These are phyloP conservation scores for Noctua fimbriata DNA, from an alignment of 2,888 invertebrate genomes.

Conservation along the genomic window DNA sequence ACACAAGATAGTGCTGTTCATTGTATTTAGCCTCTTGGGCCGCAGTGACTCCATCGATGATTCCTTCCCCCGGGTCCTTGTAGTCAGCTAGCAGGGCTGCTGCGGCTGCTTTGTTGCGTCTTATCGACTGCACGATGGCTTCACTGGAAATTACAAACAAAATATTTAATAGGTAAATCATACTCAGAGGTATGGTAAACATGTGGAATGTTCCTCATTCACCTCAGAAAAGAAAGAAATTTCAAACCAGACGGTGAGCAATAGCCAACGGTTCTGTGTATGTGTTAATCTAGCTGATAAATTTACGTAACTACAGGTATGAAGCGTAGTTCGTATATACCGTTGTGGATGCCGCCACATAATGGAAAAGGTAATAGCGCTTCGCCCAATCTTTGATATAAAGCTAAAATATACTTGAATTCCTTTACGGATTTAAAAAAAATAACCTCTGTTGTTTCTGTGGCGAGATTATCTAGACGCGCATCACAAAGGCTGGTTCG, in stretches of 20 bases:
- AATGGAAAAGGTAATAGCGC: not conserved
- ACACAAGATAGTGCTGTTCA: slow-evolving; percentile 85
- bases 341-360: not conserved
- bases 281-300: not conserved
- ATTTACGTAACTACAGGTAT: not conserved
- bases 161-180: not conserved
- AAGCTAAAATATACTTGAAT: not conserved
- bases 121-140: slow-evolving; percentile 92
- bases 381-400: not conserved
- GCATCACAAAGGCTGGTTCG: no score
- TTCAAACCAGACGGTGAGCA: not conserved
- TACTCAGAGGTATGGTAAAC: not conserved
- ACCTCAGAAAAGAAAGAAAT: not conserved
- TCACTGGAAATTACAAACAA: slow-evolving; percentile 86
- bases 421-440: not conserved
- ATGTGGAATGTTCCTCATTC: not conserved
- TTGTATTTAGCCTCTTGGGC: slow-evolving; percentile 89
- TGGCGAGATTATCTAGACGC: no score
- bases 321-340: not conserved
- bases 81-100: slow-evolving; percentile 93
- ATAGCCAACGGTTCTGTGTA: not conserved
- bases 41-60: slow-evolving; percentile 90
- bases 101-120: slow-evolving; percentile 92
- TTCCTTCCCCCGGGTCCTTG: slow-evolving; percentile 90
- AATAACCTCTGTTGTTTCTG: not conserved